Percentiles rank a stretch among this genome's conserved stretches.
phyloP scores from a whole-genome alignment of 2,888 invertebrate genomes.

The Eristalis intricaria region DNA sequence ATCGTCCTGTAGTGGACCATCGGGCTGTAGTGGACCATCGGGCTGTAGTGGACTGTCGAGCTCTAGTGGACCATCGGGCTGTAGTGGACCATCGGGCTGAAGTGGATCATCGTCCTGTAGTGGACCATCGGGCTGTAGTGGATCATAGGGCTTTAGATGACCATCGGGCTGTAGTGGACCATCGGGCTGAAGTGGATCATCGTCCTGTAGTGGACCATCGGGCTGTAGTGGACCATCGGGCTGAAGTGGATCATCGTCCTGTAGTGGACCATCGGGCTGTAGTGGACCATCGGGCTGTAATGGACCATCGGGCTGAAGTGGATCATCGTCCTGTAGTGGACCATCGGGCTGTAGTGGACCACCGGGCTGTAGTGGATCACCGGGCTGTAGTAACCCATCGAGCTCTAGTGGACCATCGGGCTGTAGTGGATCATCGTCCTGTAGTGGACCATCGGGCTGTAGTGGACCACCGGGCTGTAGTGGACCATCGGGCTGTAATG shows the following conservation, averaged over 20 bases:
- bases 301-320: background rate
- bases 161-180: too few relatives aligned
- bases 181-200: too few relatives aligned
- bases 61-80: too few relatives aligned
- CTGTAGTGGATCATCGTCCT: background rate
- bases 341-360: background rate
- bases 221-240: background rate
- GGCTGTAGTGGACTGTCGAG: too few relatives aligned
- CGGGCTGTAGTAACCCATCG: background rate
- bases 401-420: background rate
- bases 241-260: background rate
- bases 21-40: background rate
- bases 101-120: too few relatives aligned
- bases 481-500: too few relatives aligned
- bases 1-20: background rate
- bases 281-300: background rate
- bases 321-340: background rate
- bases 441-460: background rate
- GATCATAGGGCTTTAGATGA: too few relatives aligned
- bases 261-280: background rate
- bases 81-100: too few relatives aligned
- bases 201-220: too few relatives aligned
- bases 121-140: too few relatives aligned
- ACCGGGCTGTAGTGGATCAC: background rate
- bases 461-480: background rate